Conservation (phyloP, 2,797 vertebrate genomes). For the Hypotaenidia okinawae region DNA sequence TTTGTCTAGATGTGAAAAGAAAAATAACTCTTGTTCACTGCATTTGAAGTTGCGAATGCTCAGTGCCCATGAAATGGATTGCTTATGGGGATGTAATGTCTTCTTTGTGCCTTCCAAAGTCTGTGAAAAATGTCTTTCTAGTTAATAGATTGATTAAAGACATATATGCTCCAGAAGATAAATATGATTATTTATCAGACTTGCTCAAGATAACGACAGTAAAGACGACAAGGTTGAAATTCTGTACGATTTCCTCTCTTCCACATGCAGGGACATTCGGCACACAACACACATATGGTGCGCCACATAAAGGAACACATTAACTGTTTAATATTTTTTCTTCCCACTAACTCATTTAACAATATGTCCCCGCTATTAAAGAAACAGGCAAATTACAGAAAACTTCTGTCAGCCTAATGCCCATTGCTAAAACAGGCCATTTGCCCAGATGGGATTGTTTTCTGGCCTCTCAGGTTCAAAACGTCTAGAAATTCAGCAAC, state of each 20-base stretch:
- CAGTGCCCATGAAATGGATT: conserved; percentile 64
- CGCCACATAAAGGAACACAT: conserved; percentile 65
- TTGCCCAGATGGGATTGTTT: conserved; percentile 40
- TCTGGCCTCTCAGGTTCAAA: conserved; percentile 31
- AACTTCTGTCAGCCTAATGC: conserved; percentile 62
- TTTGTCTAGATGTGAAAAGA: conserved; percentile 27
- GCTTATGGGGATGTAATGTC: conserved; percentile 60
- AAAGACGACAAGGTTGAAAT: conserved; percentile 68
- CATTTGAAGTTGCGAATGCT: conserved; percentile 39
- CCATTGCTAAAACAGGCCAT: conserved; percentile 15
- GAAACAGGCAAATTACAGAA: conserved; percentile 56
- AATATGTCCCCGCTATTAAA: conserved; percentile 66
- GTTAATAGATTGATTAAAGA: conserved; percentile 74
- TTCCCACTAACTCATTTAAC: conserved; percentile 76
- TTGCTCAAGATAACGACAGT: conserved; percentile 64
- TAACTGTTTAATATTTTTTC: conserved; percentile 73
- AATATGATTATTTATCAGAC: conserved; percentile 71
- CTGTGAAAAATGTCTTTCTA: conserved; percentile 73
- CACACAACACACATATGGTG: conserved; percentile 63
- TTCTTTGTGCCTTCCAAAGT: conserved; percentile 69
- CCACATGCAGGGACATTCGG: conserved; percentile 45
- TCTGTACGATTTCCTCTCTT: conserved; percentile 53
- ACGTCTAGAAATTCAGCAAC: not conserved
- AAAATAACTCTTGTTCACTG: conserved; percentile 23
- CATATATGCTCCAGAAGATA: conserved; percentile 69